These are phyloP conservation scores for Rhamnusium bicolor DNA, from an alignment of 2,888 invertebrate genomes.

Conservation along the genomic window DNA sequence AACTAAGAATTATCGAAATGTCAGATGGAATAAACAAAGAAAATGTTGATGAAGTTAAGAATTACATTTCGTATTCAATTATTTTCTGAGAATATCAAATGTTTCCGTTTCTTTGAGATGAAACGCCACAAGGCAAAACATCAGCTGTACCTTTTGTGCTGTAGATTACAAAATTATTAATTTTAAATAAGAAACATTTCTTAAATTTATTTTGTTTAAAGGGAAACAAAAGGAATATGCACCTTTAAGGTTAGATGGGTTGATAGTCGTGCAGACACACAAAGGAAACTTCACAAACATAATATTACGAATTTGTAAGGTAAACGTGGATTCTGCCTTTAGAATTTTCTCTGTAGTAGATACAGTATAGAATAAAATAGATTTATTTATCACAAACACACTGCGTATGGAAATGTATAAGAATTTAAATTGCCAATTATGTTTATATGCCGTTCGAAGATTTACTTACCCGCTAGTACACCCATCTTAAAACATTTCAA, in stretches of 20 bases:
- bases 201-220: constrained; percentile 38
- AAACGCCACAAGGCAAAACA: constrained; percentile 43
- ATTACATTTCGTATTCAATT: constrained; percentile 66
- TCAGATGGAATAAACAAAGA: constrained; percentile 56
- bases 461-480: too few species aligned
- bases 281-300: neutral
- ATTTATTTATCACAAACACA: neutral
- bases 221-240: constrained; percentile 8
- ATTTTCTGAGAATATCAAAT: constrained; percentile 63
- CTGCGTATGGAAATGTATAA: neutral
- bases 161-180: constrained; percentile 48
- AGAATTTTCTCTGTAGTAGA: neutral
- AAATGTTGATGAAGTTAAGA: constrained; percentile 62
- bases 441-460: too few species aligned
- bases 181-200: constrained; percentile 30
- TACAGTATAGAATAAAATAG: neutral
- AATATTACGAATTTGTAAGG: neutral
- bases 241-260: constrained; percentile 5
- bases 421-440: neutral
- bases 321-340: neutral
- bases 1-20: constrained; percentile 54
- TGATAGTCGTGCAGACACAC: constrained; percentile 3
- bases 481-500: too few species aligned
- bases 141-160: constrained; percentile 43
- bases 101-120: constrained; percentile 51